Conservation (phyloP, 2,113 vertebrate species). For the Tursiops truncatus region DNA sequence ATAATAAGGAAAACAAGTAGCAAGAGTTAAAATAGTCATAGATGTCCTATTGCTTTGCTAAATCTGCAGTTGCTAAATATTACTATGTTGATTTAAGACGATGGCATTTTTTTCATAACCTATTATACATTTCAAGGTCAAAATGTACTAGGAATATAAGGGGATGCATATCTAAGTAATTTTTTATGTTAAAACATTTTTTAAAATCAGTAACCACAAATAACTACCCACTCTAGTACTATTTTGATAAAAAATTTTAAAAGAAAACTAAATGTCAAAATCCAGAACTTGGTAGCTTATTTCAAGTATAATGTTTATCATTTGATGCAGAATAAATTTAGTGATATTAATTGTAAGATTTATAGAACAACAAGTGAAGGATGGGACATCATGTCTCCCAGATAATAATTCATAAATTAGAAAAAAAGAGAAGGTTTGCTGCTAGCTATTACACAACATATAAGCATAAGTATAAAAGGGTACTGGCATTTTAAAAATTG, state of each 20-base stretch:
- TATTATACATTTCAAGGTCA: not conserved
- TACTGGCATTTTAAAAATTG: not conserved
- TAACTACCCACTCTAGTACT: not conserved
- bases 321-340: conserved; percentile 19
- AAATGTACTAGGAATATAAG: not conserved
- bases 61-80: not conserved
- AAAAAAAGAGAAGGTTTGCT: not conserved
- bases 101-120: not conserved
- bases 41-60: not conserved
- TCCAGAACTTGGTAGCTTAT: not conserved
- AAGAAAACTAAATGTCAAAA: not conserved
- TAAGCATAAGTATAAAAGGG: not conserved
- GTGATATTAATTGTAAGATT: not conserved
- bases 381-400: not conserved
- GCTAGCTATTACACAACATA: not conserved
- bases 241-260: not conserved
- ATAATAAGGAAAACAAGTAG: not conserved
- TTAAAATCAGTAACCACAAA: not conserved
- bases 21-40: not conserved
- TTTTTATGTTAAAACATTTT: not conserved
- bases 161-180: not conserved
- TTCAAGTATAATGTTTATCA: not conserved
- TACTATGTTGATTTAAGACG: not conserved
- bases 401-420: not conserved
- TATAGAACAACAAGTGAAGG: not conserved